Evolutionary conservation across 2,888 invertebrate species (phyloP), one percentile per base, ranked within the genome.

Genomic region (Bombylius major): DNA sequence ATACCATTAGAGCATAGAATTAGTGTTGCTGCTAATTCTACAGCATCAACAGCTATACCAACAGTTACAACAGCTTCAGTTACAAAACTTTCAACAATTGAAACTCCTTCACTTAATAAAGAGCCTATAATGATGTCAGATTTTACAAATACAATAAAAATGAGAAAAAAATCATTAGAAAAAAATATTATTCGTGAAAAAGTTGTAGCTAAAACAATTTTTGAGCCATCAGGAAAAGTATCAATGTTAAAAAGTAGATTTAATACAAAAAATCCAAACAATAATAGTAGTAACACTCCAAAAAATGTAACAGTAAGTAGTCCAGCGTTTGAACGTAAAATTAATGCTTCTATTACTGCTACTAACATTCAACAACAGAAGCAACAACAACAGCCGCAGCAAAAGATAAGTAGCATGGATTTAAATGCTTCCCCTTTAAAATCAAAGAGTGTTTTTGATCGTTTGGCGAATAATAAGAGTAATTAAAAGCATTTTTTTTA

Each of bases 141-240:
- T 60, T 73, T 74, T 55, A 72, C 72, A 44, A 73, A 74, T 59
- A 74, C 74, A 32, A 66, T 74, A 36, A 64, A 69, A 59, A 73
- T 74, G 74, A 67, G 74, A 11, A 74, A 74, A 55, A 72, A 72
- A 59, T 73, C 73, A 0, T 62, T 74, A 44, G 74, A 74, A 60
- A 70, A 67, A 51, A 74, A 67, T 60, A 64, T 67, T 34, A 55
- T 63, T 1, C 70, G 69, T 47, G 74, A 74, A 50, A 73, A 71
- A 55, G 59, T 61, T 5, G 62, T 65, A 36, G 67, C 69, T 34
- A 63, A 65, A 6, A 56, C 66, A 12, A 67, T 67, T 34, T 66
- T 69, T 44, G 63, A 69, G 55, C 63, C 68, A 58, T 51, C 62
- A 12, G 68, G 70, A 44, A 75, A 72, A 59, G 75, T 75, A 14